Conservation (phyloP, 1,140 invertebrate genomes). For the Neomicropteryx cornuta region DNA sequence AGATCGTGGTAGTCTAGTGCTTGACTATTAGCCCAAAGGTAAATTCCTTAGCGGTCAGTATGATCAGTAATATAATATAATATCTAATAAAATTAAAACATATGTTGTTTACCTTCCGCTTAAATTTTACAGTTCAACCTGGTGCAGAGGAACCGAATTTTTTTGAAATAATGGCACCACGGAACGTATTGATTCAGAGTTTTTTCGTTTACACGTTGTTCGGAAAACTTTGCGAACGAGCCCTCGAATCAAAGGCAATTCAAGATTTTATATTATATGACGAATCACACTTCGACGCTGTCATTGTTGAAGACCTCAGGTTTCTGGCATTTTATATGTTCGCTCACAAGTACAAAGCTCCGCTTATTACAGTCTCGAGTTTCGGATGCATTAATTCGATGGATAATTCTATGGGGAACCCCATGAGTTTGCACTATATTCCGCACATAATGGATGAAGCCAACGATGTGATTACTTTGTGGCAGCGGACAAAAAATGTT, state of each 20-base stretch:
- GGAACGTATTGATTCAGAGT: conserved; percentile 22
- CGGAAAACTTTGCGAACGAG: conserved; percentile 31
- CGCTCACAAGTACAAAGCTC: conserved; percentile 41
- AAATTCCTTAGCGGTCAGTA: too few species aligned
- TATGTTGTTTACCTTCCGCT: too few species aligned
- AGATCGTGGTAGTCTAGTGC: too few species aligned
- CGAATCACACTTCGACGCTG: conserved; percentile 37
- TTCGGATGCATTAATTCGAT: conserved; percentile 42
- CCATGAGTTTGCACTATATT: conserved; percentile 38
- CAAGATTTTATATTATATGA: conserved; percentile 32
- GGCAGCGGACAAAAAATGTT: conserved; percentile 26
- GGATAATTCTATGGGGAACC: conserved; percentile 39
- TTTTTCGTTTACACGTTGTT: conserved; percentile 31
- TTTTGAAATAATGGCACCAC: conserved; percentile 24
- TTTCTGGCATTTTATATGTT: conserved; percentile 42
- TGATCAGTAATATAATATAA: too few species aligned
- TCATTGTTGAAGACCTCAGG: conserved; percentile 43
- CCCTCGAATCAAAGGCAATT: conserved; percentile 34
- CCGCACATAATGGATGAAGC: conserved; percentile 32
- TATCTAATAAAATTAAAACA: too few species aligned
- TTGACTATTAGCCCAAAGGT: too few species aligned
- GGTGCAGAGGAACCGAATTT: conserved; percentile 25
- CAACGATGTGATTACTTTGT: conserved; percentile 23
- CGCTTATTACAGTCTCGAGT: conserved; percentile 38
- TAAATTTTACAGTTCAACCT: conserved; percentile 13